Evolutionary conservation across 2,888 invertebrate species (phyloP), one percentile per base, ranked within the genome.

Genomic region (Ochlodes sylvanus): DNA sequence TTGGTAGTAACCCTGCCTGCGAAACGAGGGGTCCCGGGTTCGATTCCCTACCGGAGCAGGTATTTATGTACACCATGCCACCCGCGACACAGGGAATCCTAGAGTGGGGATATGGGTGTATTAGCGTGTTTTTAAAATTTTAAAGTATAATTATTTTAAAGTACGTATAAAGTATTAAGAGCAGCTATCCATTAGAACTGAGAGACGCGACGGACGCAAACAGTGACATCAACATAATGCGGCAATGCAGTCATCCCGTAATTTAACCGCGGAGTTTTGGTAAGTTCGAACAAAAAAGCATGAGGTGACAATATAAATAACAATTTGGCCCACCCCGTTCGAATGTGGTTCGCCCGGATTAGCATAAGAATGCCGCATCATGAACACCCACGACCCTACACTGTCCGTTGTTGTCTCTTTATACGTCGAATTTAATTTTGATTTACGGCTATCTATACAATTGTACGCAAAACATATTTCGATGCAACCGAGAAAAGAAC

Each of bases 251-350:
- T 86, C 85, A 83, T 79, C 77, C 79, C 76, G 85, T 84, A 87
- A 88, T 90, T 88, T 87, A 84, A 82, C 73, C 74, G 75, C 76
- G 79, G 69, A 77, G 75, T 79, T 87, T 86, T 82, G 82, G 86
- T 86, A 79, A 80, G 77, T 82, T 73, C 69, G 73, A 77, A 87
- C 82, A 91, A 90, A 91, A 89, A 90, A 87, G 81, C 82, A 81
- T 81, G 86, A 92, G 89, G 90, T 92, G 92, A 92, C 92, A 92
- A 90, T 90, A 92, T 92, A 92, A 93, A 93, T 92, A 93, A 93
- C 92, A 92, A 92, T 93, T 93, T 92, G 88, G 92, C 92, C 92
- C 92, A 92, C 92, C 92, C 91, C 88, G 90, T 87, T 88, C 82
- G 88, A 83, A 86, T 88, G 87, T 87, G 89, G 86, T 85, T 85